Evolutionary conservation across 92 coral and sea anemone genomes (phyloP).

Genomic region (Galaxea fascicularis): DNA sequence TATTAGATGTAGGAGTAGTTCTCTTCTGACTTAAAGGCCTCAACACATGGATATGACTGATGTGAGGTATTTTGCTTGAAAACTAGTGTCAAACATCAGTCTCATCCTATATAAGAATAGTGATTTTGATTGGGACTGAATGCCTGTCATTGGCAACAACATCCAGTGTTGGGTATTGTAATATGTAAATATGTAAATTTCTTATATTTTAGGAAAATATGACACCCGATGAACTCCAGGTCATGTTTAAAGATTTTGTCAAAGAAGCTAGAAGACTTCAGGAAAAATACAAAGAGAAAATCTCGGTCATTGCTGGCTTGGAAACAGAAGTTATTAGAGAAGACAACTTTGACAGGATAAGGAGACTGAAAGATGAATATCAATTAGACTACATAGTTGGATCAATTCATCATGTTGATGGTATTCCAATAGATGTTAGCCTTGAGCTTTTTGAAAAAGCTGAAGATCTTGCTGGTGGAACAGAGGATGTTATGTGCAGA

Average conservation of each 20-base stretch:
- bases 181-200: not conserved
- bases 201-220: constrained; percentile 53
- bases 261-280: constrained; percentile 72
- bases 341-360: constrained; percentile 43
- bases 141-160: too few species aligned
- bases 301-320: constrained; percentile 73
- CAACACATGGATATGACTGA: too few species aligned
- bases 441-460: constrained; percentile 52
- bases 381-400: constrained; percentile 75
- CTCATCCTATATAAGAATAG: too few species aligned
- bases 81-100: too few species aligned
- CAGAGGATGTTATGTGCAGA: constrained; percentile 60
- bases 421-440: constrained; percentile 68
- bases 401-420: constrained; percentile 79
- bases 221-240: constrained; percentile 61
- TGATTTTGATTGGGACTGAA: too few species aligned
- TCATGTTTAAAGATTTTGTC: constrained; percentile 62
- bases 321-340: constrained; percentile 77
- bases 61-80: too few species aligned
- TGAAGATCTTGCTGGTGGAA: constrained; percentile 64
- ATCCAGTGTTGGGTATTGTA: too few species aligned
- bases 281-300: constrained; percentile 66
- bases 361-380: constrained; percentile 36
- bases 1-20: not conserved
- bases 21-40: too few species aligned